These are phyloP conservation scores for Aphelenchoides fujianensis DNA, from an alignment of 1,140 invertebrate genomes.

Conservation along the genomic window DNA sequence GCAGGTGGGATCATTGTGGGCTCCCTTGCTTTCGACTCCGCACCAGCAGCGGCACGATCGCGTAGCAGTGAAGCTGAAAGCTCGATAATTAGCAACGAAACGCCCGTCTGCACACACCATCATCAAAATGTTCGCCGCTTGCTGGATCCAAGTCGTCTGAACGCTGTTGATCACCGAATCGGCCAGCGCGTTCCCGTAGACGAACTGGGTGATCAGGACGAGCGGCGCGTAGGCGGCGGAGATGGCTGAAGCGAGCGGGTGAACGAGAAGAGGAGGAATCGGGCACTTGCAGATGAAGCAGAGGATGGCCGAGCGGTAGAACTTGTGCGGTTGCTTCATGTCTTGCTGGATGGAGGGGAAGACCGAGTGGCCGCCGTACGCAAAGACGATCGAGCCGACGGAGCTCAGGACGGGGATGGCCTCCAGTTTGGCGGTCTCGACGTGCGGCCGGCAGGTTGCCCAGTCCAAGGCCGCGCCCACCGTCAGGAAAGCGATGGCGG, in stretches of 20 bases:
- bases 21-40: no score
- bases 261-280: neutral
- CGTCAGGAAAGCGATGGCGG: slow-evolving; percentile 17
- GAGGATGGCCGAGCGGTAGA: slow-evolving; percentile 13
- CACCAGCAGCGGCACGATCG: no score
- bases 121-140: slow-evolving; percentile 28
- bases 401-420: neutral
- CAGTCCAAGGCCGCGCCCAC: slow-evolving; percentile 23
- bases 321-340: slow-evolving; percentile 63
- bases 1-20: no score
- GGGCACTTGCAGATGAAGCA: slow-evolving; percentile 13
- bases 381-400: slow-evolving; percentile 67
- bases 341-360: slow-evolving; percentile 74
- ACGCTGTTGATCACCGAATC: slow-evolving; percentile 29
- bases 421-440: slow-evolving; percentile 5
- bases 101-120: slow-evolving; percentile 19
- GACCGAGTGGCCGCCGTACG: slow-evolving; percentile 69
- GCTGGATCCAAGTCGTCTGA: slow-evolving; percentile 29
- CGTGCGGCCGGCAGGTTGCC: neutral
- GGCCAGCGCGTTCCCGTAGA: slow-evolving; percentile 25
- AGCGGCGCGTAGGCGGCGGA: slow-evolving; percentile 23
- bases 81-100: no score
- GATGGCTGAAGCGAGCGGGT: slow-evolving; percentile 4
- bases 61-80: no score
- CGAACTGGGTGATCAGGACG: neutral